Conservation (phyloP, 2,888 invertebrate genomes). For the Strigamia crassipes region DNA sequence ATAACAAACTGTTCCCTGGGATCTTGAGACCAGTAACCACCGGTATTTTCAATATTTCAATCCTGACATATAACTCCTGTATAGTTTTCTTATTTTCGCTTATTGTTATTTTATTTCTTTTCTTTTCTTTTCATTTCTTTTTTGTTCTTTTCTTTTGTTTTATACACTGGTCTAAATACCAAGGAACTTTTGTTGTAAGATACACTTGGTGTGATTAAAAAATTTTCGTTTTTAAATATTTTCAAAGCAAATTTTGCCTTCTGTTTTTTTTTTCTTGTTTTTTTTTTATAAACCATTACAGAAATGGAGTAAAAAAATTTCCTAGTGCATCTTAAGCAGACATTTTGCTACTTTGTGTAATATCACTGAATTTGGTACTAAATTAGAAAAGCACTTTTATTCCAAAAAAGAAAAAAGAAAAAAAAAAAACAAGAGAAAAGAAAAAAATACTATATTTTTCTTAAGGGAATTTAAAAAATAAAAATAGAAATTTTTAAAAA, state of each 20-base stretch:
- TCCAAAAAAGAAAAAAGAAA: neutral
- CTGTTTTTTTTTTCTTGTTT: neutral
- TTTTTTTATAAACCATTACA: neutral
- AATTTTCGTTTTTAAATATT: neutral
- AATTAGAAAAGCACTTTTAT: neutral
- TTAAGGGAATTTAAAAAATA: neutral
- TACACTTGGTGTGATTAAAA: constrained; percentile 14
- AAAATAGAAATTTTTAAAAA: too few species aligned
- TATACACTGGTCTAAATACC: constrained; percentile 13
- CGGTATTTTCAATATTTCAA: neutral
- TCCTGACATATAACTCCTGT: neutral
- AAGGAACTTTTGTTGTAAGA: constrained; percentile 27
- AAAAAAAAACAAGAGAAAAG: neutral
- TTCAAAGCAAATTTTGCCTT: neutral
- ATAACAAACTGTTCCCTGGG: constrained; percentile 30
- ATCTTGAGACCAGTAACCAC: constrained; percentile 22
- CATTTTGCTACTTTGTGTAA: neutral
- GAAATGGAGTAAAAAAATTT: neutral
- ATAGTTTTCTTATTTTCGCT: neutral
- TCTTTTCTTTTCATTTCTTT: too few species aligned
- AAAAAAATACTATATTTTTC: neutral
- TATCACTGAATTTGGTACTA: constrained; percentile 1
- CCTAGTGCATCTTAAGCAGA: constrained; percentile 26
- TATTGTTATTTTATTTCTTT: too few species aligned
- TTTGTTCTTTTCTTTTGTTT: neutral